A percentile compares a stretch with the other conserved stretches of the same genome.
Conservation (phyloP, 2,888 invertebrate species). For the Formica aserva region DNA sequence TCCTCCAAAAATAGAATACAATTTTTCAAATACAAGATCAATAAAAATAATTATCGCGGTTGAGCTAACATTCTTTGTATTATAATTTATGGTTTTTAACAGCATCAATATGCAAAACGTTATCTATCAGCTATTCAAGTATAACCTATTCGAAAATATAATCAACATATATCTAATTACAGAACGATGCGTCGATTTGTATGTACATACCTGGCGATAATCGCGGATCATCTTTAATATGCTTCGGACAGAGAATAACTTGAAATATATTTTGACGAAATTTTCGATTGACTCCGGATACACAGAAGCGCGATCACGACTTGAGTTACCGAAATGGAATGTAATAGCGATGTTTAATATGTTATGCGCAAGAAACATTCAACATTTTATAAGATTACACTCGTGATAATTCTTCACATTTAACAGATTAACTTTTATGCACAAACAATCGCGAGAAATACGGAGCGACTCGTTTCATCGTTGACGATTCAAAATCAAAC, state of each 20-base stretch:
- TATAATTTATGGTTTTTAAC: neutral
- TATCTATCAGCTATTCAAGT: no score
- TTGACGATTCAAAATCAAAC: neutral
- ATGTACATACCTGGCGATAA: neutral
- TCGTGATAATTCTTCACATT: neutral
- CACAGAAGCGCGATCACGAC: neutral
- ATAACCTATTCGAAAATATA: neutral
- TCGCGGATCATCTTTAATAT: neutral
- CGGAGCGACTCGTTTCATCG: neutral
- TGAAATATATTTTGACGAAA: neutral
- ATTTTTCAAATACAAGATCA: neutral
- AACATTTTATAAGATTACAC: neutral
- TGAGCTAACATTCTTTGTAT: neutral
- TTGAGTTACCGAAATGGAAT: neutral
- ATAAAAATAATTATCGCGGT: neutral
- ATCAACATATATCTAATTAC: neutral
- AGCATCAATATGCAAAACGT: no score
- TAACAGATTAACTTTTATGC: neutral
- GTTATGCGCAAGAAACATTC: neutral
- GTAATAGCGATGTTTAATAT: neutral
- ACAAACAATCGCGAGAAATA: neutral
- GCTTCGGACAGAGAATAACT: neutral
- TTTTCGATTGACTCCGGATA: neutral
- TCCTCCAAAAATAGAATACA: neutral
- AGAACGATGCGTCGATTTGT: neutral